Evolutionary conservation across 2,888 invertebrate genomes (phyloP), one percentile per base, ranked within the genome.

Genomic region (Oligia latruncula): DNA sequence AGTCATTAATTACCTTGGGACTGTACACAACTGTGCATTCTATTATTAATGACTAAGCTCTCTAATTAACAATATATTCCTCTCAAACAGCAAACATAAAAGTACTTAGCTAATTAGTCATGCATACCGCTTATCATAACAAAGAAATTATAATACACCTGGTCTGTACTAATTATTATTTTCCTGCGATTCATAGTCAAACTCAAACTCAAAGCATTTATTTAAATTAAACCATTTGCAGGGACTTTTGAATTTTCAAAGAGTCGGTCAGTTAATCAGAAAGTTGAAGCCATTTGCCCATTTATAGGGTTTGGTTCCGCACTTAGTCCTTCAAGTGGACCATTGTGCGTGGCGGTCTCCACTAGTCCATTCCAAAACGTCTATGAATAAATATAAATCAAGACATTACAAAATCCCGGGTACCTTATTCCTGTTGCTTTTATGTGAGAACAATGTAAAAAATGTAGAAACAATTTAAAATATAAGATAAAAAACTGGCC

Each of bases 131-230:
- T 71, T 67, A 84, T 46, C 52, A 71, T 9, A 76, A 58, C 68
- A 58, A 40, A 9, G 82, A 58, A 84, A 78, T 80, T 68, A 58
- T 35, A 15, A 35, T 6, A 35, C 85, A 81, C 81, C 80, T 81
- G 80, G 40, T 3, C 29, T 6, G 4, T 8, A 71, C 29, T 49
- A 71, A 79, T 71, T 58, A 35, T 67, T 58, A 40, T n/a, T 71
- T 58, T 84, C 62, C 66, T 71, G 29, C 40, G 62, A 71, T 11
- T 84, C 35, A 62, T 6, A 64, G 1, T 60, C n/a, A 11, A 58
- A 60, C 11, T 60, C n/a, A 11, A n/a, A 60, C 9, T 58, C 23
- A 23, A 23, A 58, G n/a, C 11, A 60, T 13, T 60, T 58, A 58
- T 58, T 20, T n/a, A 13, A 60, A 60, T 60, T 11, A 11, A 60